phyloP scores from a whole-genome alignment of 2,113 vertebrate genomes.

The Halcyon senegalensis region DNA sequence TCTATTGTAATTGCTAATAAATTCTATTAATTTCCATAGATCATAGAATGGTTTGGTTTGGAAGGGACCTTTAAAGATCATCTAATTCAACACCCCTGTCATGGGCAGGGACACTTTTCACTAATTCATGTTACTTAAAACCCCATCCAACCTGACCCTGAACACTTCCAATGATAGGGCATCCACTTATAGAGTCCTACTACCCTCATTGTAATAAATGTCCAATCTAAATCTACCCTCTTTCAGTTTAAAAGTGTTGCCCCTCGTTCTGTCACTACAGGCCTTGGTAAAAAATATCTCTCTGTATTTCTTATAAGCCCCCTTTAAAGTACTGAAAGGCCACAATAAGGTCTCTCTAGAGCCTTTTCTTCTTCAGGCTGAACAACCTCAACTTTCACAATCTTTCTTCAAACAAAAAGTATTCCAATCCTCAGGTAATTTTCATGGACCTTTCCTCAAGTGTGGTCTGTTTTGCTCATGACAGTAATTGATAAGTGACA shows the following conservation, averaged over 20 bases:
- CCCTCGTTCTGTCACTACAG: not conserved
- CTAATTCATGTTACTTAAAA: not conserved
- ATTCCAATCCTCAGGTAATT: not conserved
- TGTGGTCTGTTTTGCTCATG: not conserved
- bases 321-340: not conserved
- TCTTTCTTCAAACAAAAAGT: not conserved
- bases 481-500: not conserved
- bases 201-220: fast-evolving
- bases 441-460: not conserved
- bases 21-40: not conserved
- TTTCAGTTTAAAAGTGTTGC: not conserved
- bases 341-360: fast-evolving
- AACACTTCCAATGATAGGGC: not conserved
- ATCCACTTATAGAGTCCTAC: no score
- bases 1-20: not conserved
- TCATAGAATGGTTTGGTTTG: not conserved
- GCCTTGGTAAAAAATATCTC: not conserved
- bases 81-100: not conserved
- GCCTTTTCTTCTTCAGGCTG: not conserved
- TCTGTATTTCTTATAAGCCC: not conserved
- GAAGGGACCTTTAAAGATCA: not conserved
- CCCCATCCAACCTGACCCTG: not conserved
- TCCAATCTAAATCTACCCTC: not conserved
- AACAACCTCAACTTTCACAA: not conserved
- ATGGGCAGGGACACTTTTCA: not conserved